Conservation (phyloP, 2,113 vertebrate species). For the Bettongia penicillata region DNA sequence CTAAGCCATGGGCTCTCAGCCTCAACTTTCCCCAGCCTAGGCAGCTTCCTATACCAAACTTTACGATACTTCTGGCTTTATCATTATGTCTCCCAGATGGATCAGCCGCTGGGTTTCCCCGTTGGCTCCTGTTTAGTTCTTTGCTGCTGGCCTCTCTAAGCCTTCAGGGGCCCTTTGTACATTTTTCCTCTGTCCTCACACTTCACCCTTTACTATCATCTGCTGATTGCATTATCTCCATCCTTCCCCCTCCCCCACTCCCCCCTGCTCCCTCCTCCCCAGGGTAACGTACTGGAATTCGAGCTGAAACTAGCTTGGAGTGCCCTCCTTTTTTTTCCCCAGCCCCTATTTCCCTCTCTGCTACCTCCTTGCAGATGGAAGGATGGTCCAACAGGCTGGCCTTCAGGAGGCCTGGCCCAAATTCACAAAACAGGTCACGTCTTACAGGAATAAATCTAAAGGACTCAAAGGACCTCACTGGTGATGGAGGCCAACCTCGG, state of each 20-base stretch:
- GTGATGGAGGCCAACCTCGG: background rate
- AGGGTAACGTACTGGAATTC: background rate
- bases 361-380: background rate
- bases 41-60: constrained; percentile 47
- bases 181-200: constrained; percentile 38
- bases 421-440: constrained; percentile 12
- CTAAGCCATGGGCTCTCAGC: too few species aligned
- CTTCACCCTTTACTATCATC: constrained; percentile 21
- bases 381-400: background rate
- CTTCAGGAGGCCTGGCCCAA: constrained; percentile 30
- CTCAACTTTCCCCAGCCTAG: background rate
- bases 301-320: background rate
- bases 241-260: background rate
- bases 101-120: constrained; percentile 62
- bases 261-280: background rate
- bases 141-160: constrained; percentile 22
- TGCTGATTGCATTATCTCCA: constrained; percentile 1
- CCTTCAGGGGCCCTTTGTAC: constrained; percentile 34
- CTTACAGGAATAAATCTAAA: background rate
- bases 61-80: constrained; percentile 59
- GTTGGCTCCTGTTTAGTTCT: constrained; percentile 53
- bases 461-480: background rate
- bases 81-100: constrained; percentile 56
- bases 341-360: background rate
- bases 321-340: background rate